Evolutionary conservation across 2,888 invertebrate genomes (phyloP).

Genomic region (Lochmaea capreae): DNA sequence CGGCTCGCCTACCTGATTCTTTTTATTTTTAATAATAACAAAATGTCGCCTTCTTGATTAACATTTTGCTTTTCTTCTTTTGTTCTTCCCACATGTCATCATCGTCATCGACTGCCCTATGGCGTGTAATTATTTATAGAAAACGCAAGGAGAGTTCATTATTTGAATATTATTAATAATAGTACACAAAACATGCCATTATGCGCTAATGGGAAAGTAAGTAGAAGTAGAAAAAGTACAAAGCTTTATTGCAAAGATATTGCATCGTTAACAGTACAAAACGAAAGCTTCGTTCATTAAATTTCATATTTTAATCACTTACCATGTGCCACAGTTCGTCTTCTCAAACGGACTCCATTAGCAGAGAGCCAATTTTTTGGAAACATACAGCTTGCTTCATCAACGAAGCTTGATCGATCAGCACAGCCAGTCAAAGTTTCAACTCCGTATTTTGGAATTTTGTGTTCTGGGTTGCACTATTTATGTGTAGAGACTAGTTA

Average conservation of each 20-base stretch:
- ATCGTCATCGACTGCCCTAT: conserved; percentile 22
- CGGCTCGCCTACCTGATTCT: conserved; percentile 49
- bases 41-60: conserved; percentile 47
- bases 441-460: no score
- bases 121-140: conserved; percentile 25
- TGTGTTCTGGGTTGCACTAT: no score
- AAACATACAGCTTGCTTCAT: no score
- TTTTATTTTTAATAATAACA: conserved; percentile 41
- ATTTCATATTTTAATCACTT: no score
- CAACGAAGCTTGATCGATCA: no score
- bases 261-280: neutral
- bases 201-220: neutral
- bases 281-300: no score
- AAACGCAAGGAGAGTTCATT: neutral
- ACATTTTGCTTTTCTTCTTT: conserved; percentile 42
- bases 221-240: neutral
- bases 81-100: conserved; percentile 45
- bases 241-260: neutral
- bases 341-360: no score
- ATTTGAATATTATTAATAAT: conserved; percentile 17
- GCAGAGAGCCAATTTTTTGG: no score
- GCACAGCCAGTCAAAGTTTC: no score
- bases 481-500: no score
- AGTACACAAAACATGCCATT: neutral
- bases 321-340: no score